Conservation (phyloP, 2,888 invertebrate genomes). For the Itoplectis maculator region DNA sequence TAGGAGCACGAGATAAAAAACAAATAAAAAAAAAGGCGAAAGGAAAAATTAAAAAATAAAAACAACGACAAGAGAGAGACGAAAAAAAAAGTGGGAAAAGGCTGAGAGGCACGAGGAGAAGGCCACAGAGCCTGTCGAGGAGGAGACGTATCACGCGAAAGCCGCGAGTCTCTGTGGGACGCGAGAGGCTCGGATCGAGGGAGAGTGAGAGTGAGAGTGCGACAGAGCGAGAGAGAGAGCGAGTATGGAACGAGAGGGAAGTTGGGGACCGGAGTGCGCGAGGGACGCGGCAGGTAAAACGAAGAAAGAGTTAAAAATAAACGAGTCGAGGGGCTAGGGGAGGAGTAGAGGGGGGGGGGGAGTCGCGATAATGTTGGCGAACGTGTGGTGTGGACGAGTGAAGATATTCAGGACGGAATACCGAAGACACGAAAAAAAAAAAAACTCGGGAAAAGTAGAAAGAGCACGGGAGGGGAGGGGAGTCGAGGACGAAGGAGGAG, state of each 20-base stretch:
- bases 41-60: too few species aligned
- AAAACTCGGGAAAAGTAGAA: constrained; percentile 11
- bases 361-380: constrained; percentile 59
- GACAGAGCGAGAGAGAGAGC: too few species aligned
- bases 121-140: constrained; percentile 56
- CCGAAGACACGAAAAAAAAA: constrained; percentile 46
- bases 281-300: constrained; percentile 30
- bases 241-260: too few species aligned
- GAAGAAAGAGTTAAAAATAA: constrained; percentile 44
- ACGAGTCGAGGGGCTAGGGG: neutral
- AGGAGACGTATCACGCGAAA: constrained; percentile 62
- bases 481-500: constrained; percentile 56
- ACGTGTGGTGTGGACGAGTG: constrained; percentile 64
- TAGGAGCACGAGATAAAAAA: neutral
- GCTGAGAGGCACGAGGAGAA: constrained; percentile 21
- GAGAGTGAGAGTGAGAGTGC: too few species aligned
- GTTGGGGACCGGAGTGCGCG: constrained; percentile 16
- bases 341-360: neutral
- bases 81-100: neutral
- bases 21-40: too few species aligned
- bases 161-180: constrained; percentile 52
- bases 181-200: constrained; percentile 6
- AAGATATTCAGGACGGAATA: constrained; percentile 63
- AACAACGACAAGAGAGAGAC: too few species aligned
- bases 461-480: constrained; percentile 28